Base-by-base conservation (phyloP, 2,888 invertebrate species). In the Lithophane ornitopus region DNA sequence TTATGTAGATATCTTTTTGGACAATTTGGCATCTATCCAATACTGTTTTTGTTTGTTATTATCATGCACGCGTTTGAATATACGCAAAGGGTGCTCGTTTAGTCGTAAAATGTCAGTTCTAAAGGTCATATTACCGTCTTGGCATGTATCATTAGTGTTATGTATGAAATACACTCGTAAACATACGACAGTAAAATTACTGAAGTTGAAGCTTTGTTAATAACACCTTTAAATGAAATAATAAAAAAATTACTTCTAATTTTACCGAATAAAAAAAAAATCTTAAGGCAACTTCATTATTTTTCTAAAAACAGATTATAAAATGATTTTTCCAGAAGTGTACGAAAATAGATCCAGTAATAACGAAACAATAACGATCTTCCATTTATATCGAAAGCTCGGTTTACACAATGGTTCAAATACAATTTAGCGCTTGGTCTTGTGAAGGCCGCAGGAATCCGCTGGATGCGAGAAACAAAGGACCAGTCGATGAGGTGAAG, bases 101-200 rank as follows among this genome's bases (percentile, higher is more conserved):
- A 28, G 44, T 56, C 67, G 54, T 78, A 46, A 73, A 81, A 81
- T 78, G 78, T 56, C 82, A 82, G 59, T 14, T 49, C n/a, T 16
- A 76, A 81, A 76, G 80, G 80, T 70, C 66, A 54, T 67, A 26
- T 66, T n/a, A 76, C 14, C 49, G 67, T 67, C 70, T 81, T 70
- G 52, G 67, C 26, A 14, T 39, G 54, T 34, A 46, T 9, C 16
- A 56, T 44, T 56, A 67, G 34, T 54, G 19, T 39, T 56, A 61
- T 34, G 34, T n/a, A 34, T 39, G 19, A n/a, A 19, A 49, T 22
- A 65, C 7, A 11, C 19, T 54, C 26, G 8, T 26, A 26, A 19
- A 22, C 16, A n/a, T 4, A 59, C 28, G 28, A n/a, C 19, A n/a
- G 8, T 54, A 28, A 69, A 54, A 16, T 26, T 0, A 16, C 34